Evolutionary conservation across 2,888 invertebrate species (phyloP), one percentile per base, ranked within the genome.

Genomic region (Fragum fragum): DNA sequence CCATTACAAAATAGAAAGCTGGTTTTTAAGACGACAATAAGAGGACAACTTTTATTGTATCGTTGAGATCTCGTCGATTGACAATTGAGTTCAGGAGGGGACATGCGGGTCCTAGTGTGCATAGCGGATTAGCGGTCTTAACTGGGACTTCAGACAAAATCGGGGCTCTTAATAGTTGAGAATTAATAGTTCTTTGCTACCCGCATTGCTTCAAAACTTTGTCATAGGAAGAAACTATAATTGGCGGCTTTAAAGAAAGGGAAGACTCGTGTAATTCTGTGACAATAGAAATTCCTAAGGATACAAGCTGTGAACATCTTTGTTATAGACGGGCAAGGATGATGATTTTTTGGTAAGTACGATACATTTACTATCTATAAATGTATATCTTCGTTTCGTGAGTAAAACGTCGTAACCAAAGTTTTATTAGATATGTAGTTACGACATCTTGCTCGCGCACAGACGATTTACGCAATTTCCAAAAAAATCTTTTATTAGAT

Each of bases 81-180:
- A 52, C 70, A 73, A 73, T 73, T 63, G 73, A 42, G 72, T 53
- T 72, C 72, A 72, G 52, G 39, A 39, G 23, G 68, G 75, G 71
- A 18, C 72, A 80, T 80, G 75, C 75, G 79, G 79, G 79, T 28
- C 57, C 23, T 16, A 29, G 75, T 32, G 32, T 53, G 23, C 66
- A 23, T 42, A 42, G 66, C 39, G 66, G 66, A 66, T 66, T 66
- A 66, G 42, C 39, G 42, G 42, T 66, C 42, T 66, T 66, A 42
- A 66, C 66, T n/a, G 21, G 66, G 66, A 66, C 66, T 42, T 23
- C 42, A 42, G 26, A 21, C n/a, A 21, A 36, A 66, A 39, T 42
- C 47, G 47, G 63, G 66, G 26, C 42, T 66, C 39, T 66, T 66
- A 42, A 66, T 42, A 21, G 21, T 39, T 23, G 66, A 23, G 66